Conservation (phyloP, 2,888 invertebrate genomes). For the Buathra laborator region DNA sequence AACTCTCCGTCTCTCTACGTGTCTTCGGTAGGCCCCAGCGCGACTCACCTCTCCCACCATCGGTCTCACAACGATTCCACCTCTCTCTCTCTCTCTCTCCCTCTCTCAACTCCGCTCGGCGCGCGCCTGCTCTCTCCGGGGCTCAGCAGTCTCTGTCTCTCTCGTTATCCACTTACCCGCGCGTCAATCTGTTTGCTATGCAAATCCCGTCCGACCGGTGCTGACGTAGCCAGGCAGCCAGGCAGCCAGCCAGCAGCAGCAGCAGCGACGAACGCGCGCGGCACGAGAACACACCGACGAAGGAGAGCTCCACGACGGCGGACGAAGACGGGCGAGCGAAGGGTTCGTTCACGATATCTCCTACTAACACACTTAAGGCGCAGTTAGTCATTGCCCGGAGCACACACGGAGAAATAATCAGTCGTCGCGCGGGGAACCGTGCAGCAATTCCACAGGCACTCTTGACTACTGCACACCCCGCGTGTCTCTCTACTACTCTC, state of each 20-base stretch:
- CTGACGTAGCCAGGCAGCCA: constrained; percentile 79
- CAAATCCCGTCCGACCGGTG: constrained; percentile 83
- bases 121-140: constrained; percentile 44
- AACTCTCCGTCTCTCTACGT: constrained; percentile 55
- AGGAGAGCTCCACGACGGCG: constrained; percentile 62
- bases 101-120: constrained; percentile 38
- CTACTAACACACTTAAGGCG: constrained; percentile 80
- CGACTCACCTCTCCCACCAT: constrained; percentile 31
- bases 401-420: constrained; percentile 48
- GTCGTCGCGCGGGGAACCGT: constrained; percentile 56
- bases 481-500: not conserved
- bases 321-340: constrained; percentile 54
- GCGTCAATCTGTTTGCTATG: constrained; percentile 84
- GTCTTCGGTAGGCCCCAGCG: constrained; percentile 31
- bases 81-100: constrained; percentile 43
- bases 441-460: constrained; percentile 54
- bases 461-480: constrained; percentile 40
- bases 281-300: constrained; percentile 67
- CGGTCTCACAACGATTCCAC: constrained; percentile 29
- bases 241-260: constrained; percentile 45
- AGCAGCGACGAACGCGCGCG: constrained; percentile 5
- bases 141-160: constrained; percentile 64
- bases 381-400: constrained; percentile 81
- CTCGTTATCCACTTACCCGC: constrained; percentile 83
- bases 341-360: constrained; percentile 74